Percentiles rank a stretch among this genome's conserved stretches.
phyloP scores from a whole-genome alignment of 2,797 vertebrate genomes.

The Nyctalus aviator region DNA sequence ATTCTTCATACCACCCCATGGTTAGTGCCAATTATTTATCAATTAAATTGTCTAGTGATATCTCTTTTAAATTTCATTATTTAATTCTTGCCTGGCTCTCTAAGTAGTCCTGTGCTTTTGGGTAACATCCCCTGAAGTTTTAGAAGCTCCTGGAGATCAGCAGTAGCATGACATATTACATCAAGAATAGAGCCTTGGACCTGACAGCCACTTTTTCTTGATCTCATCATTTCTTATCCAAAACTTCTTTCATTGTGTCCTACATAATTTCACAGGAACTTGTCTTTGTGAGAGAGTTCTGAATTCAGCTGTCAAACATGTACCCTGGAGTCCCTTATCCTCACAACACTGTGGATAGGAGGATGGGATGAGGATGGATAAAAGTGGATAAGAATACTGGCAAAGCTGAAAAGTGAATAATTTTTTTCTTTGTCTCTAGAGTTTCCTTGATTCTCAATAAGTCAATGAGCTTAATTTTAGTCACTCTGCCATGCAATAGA shows the following conservation, averaged over 20 bases:
- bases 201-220: not conserved
- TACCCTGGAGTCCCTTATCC: not conserved
- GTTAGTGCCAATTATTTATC: not conserved
- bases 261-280: not conserved
- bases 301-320: not conserved
- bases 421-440: slow-evolving; percentile 15
- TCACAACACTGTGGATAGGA: not conserved
- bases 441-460: not conserved
- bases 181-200: not conserved
- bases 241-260: not conserved
- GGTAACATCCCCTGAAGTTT: not conserved
- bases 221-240: not conserved
- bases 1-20: not conserved
- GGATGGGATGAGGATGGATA: not conserved
- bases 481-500: not conserved
- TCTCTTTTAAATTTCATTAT: not conserved
- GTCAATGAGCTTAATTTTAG: not conserved
- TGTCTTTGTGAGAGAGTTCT: not conserved
- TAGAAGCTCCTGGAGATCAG: not conserved
- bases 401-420: not conserved
- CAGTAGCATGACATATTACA: not conserved
- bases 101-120: not conserved
- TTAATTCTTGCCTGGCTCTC: not conserved
- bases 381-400: not conserved
- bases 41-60: not conserved